Percentiles rank a stretch among this genome's conserved stretches.
Conservation (phyloP, 2,113 vertebrate genomes). For the Sula dactylatra region DNA sequence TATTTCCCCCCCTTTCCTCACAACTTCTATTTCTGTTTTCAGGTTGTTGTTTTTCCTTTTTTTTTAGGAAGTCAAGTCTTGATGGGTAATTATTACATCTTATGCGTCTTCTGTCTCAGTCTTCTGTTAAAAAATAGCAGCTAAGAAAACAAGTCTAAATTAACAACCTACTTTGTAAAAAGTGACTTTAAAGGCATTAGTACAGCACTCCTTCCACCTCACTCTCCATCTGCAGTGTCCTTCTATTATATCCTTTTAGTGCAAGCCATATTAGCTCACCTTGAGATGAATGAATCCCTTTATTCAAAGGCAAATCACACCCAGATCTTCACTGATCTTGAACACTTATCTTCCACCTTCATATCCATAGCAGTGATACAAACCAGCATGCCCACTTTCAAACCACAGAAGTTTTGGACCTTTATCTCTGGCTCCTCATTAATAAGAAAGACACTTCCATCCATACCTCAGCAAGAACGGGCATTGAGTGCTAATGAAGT, state of each 20-base stretch:
- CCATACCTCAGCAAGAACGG: neutral
- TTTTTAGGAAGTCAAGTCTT: conserved; percentile 18
- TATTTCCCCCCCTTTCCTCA: conserved; percentile 15
- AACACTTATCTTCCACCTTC: neutral
- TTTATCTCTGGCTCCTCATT: neutral
- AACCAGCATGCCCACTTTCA: neutral
- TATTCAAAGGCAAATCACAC: conserved; percentile 45
- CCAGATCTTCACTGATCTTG: neutral
- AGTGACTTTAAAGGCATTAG: conserved; percentile 56
- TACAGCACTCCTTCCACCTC: neutral
- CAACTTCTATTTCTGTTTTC: conserved; percentile 67
- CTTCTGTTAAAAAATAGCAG: conserved; percentile 57
- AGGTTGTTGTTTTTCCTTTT: conserved; percentile 8
- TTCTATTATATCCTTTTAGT: conserved; percentile 24
- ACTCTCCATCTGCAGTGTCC: conserved; percentile 31
- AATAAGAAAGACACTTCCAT: neutral
- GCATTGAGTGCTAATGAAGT: neutral
- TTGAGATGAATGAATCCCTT: conserved; percentile 22
- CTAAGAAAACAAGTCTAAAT: conserved; percentile 58
- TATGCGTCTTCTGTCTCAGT: conserved; percentile 56
- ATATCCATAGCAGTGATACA: neutral
- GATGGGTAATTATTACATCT: conserved; percentile 70
- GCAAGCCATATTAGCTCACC: conserved; percentile 34
- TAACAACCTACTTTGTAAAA: conserved; percentile 60
- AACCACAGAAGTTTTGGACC: neutral